phyloP scores from a whole-genome alignment of 2,888 invertebrate genomes.

The Heliconius charithonia region DNA sequence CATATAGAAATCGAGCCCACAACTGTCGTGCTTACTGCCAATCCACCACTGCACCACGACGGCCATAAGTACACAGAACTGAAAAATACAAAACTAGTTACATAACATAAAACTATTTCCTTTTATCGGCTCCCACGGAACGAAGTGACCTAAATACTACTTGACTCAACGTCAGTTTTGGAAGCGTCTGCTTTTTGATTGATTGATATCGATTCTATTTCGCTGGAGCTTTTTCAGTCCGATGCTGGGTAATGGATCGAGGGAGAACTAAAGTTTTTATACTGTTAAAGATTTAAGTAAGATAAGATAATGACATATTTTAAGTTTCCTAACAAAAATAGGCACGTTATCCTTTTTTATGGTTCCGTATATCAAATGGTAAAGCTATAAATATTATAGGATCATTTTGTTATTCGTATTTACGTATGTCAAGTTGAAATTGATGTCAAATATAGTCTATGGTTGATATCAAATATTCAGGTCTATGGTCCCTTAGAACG shows the following conservation, averaged over 20 bases:
- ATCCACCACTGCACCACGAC: not conserved
- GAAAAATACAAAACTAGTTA: not conserved
- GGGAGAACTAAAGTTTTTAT: slow-evolving; percentile 10
- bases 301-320: not conserved
- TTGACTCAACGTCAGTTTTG: slow-evolving; percentile 41
- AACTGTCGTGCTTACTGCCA: not conserved
- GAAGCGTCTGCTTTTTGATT: slow-evolving; percentile 40
- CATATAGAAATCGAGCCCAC: no score
- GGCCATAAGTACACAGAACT: not conserved
- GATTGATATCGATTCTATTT: slow-evolving; percentile 42
- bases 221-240: slow-evolving; percentile 9
- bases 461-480: no score
- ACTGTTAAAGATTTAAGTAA: not conserved
- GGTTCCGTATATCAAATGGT: no score
- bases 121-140: not conserved
- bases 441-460: no score
- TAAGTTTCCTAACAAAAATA: not conserved
- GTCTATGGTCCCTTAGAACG: no score
- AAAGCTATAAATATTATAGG: no score
- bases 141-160: slow-evolving; percentile 35
- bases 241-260: slow-evolving; percentile 14
- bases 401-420: no score
- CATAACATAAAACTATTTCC: slow-evolving; percentile 10
- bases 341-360: no score
- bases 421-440: no score